Evolutionary conservation across 2,113 vertebrate species (phyloP).

Genomic region (Tyto alba): DNA sequence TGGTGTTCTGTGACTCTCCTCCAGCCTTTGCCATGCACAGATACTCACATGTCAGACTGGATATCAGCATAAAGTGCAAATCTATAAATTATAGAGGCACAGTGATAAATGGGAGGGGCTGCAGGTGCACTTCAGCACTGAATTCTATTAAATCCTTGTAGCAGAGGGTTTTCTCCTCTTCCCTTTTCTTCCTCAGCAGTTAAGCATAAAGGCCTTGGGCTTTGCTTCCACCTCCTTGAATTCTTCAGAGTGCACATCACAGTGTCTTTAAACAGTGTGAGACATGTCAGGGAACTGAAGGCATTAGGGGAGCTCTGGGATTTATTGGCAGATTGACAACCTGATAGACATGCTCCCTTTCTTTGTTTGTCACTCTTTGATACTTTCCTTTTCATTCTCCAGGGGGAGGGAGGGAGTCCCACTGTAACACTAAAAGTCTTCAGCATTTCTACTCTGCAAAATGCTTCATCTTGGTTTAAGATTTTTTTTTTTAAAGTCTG

Average conservation of each 20-base stretch:
- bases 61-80: not conserved
- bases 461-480: not conserved
- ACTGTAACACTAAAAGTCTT: not conserved
- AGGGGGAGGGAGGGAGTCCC: not conserved
- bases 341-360: constrained; percentile 40
- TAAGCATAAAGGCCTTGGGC: constrained; percentile 31
- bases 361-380: constrained; percentile 42
- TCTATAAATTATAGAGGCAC: not conserved
- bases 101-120: not conserved
- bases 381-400: constrained; percentile 18
- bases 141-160: constrained; percentile 7
- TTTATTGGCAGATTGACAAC: constrained; percentile 58
- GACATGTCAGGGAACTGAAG: not conserved
- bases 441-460: not conserved
- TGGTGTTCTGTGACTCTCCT: not conserved
- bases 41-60: not conserved
- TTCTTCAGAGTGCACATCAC: constrained; percentile 44
- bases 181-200: constrained; percentile 4
- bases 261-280: constrained; percentile 45
- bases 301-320: constrained; percentile 37
- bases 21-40: not conserved
- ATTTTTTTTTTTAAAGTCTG: not conserved
- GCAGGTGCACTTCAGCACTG: not conserved
- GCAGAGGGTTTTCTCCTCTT: constrained; percentile 9
- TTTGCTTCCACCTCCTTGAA: constrained; percentile 37